A percentile compares a stretch with the other conserved stretches of the same genome.
Evolutionary conservation across 2,888 invertebrate species (phyloP).

Genomic region (Galerucella nymphaeae): DNA sequence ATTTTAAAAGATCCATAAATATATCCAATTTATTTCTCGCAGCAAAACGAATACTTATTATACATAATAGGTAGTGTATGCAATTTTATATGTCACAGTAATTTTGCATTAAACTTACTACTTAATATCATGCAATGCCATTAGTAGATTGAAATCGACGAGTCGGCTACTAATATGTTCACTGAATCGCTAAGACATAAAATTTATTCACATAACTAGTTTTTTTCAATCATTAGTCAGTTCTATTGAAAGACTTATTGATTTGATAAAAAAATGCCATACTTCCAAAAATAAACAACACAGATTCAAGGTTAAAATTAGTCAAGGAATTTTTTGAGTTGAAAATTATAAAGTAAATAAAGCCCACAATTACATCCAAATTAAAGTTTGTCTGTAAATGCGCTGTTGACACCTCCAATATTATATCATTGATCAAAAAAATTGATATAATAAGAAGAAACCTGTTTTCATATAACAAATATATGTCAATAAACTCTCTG

Average conservation of each 20-base stretch:
- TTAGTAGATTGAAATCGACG: constrained; percentile 51
- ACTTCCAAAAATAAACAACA: too few species aligned
- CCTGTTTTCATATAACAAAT: too few species aligned
- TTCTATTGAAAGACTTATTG: not conserved
- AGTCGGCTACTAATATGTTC: constrained; percentile 43
- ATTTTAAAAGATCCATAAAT: constrained; percentile 4
- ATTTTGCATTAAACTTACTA: constrained; percentile 45
- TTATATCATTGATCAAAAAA: too few species aligned
- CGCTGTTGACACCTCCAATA: too few species aligned
- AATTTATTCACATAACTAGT: not conserved
- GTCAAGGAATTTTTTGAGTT: too few species aligned
- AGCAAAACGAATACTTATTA: constrained; percentile 1
- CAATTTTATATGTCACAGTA: constrained; percentile 30
- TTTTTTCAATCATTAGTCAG: not conserved
- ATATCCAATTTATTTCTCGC: constrained; percentile 9
- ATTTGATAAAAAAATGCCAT: not conserved
- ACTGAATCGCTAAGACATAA: constrained; percentile 40
- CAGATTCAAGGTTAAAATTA: too few species aligned
- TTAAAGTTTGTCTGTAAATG: too few species aligned
- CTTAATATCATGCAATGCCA: constrained; percentile 49
- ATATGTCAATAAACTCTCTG: too few species aligned
- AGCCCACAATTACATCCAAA: too few species aligned
- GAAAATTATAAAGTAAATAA: too few species aligned
- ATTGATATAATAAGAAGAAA: too few species aligned
- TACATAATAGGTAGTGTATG: constrained; percentile 3